Evolutionary conservation across 2,797 vertebrate genomes (phyloP), one percentile per base, ranked within the genome.

Genomic region (Mus minutoides): DNA sequence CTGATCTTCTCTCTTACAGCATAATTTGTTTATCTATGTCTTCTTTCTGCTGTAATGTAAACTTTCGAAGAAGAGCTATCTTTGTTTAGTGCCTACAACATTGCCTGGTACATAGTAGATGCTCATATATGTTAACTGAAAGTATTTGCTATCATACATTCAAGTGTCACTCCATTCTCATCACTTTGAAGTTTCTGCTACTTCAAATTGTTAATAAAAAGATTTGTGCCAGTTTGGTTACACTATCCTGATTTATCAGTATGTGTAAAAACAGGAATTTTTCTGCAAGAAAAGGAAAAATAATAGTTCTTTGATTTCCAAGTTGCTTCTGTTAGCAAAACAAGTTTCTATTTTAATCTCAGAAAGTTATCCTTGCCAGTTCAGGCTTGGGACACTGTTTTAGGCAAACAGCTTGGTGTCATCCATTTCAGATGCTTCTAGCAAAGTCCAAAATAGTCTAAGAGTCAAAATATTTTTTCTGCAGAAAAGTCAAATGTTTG

Each of bases 341-440:
- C 97, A 97, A 83, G 96, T 95, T 98, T 97, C 97, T 97, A 97
- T 98, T 98, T 98, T 98, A 97, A 97, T 95, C 94, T 97, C 94
- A 87, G 92, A 92, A 96, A 96, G 94, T 58, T 46, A 94, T 92
- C 87, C 96, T 94, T 95, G 96, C 96, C 96, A 97, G 43, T 94
- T 97, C 77, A 52, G 96, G 84, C 95, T 92, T 40, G 73, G 97
- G 96, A 96, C 97, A 97, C 96, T 97, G 97, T 97, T 97, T 96
- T 97, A 97, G 97, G 96, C 96, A 97, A 97, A 96, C 97, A 97
- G 96, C 94, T 98, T 97, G 96, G 94, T 98, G 96, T 98, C 97
- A 94, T 98, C 97, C 92, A 92, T 92, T 97, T 96, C 97, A 97
- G 94, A 93, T 90, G 95, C 82, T 97, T 96, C 94, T 97, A 97